phyloP scores from a whole-genome alignment of 2,113 vertebrate species.

The Desmodus rotundus region DNA sequence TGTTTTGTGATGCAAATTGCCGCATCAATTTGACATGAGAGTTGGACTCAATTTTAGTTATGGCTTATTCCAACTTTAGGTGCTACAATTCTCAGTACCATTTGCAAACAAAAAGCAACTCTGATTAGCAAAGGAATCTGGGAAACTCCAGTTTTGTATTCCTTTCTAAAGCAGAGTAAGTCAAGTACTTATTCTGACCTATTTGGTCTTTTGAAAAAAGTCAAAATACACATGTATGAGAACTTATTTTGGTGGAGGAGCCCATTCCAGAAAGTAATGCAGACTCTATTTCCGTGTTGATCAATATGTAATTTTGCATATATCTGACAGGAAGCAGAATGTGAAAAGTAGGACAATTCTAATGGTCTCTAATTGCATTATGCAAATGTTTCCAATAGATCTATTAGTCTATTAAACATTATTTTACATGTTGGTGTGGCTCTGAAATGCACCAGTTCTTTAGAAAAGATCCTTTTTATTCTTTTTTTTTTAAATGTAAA shows the following conservation, averaged over 20 bases:
- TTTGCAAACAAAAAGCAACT: not conserved
- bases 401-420: not conserved
- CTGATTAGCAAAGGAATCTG: not conserved
- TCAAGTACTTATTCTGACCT: not conserved
- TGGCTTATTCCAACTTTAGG: not conserved
- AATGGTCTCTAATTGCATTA: not conserved
- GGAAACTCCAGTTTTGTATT: not conserved
- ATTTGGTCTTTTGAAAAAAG: not conserved
- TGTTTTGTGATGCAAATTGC: not conserved
- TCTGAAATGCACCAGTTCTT: not conserved
- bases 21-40: not conserved
- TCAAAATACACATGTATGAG: conserved; percentile 13
- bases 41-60: not conserved
- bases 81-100: not conserved
- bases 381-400: conserved; percentile 25
- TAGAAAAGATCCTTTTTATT: not conserved
- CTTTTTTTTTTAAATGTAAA: not conserved
- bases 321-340: not conserved
- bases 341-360: not conserved
- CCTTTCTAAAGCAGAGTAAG: not conserved
- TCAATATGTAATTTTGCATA: conserved; percentile 26
- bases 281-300: not conserved
- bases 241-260: not conserved
- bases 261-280: not conserved
- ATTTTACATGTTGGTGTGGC: not conserved